These are phyloP conservation scores for Hapalemur alaotrensis DNA, from an alignment of 2,797 vertebrate genomes.

Conservation along the genomic window DNA sequence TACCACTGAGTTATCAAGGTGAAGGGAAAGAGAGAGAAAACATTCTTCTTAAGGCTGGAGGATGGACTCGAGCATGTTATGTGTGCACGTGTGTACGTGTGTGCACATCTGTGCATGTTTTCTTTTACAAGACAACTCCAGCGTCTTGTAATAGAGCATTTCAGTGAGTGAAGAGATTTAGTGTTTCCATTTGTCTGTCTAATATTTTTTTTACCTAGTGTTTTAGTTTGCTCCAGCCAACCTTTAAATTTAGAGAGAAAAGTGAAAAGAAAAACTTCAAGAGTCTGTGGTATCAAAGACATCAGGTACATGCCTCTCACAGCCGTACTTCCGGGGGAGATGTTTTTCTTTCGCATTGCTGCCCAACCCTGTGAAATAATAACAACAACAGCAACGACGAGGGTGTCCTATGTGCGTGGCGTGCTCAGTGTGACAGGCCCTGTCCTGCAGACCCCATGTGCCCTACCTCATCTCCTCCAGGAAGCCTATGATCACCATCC, in stretches of 20 bases:
- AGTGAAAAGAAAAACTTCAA: background rate
- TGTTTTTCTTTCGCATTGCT: background rate
- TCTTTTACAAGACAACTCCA: background rate
- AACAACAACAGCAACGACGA: accelerated
- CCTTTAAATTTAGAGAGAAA: background rate
- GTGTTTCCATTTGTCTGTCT: background rate
- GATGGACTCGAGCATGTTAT: background rate
- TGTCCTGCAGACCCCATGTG: background rate
- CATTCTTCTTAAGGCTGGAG: background rate
- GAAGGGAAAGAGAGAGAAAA: background rate
- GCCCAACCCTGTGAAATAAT: background rate
- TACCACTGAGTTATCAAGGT: background rate
- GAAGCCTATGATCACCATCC: background rate
- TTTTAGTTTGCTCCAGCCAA: background rate
- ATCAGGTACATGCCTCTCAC: background rate
- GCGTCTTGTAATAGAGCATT: too few relatives aligned
- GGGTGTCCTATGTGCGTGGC: accelerated
- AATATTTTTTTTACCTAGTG: background rate
- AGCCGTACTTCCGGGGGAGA: background rate
- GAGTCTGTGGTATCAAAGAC: background rate
- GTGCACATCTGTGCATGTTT: background rate
- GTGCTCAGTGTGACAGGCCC: accelerated
- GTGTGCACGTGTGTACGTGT: background rate
- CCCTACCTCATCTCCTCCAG: background rate
- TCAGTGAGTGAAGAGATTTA: background rate